A percentile compares a stretch with the other conserved stretches of the same genome.
These are phyloP conservation scores for Lampris megalopsis DNA, from an alignment of 2,113 vertebrate genomes.

Conservation along the genomic window DNA sequence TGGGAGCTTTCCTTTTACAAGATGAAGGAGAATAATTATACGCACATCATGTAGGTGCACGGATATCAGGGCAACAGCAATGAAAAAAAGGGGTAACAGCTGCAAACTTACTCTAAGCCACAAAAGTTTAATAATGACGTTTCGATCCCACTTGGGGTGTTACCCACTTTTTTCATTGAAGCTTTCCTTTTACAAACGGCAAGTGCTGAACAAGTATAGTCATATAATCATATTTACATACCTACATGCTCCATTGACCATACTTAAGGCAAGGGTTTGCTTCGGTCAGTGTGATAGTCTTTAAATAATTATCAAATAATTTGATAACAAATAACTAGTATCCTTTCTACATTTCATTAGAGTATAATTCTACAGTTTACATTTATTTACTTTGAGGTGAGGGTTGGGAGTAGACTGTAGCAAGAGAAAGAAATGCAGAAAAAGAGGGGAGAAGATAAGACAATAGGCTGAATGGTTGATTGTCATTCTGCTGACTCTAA, in stretches of 20 bases:
- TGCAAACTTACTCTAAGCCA: too few relatives aligned
- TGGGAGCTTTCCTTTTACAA: constrained; percentile 41
- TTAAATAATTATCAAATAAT: not conserved
- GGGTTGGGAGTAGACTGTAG: constrained; percentile 18
- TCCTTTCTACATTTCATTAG: not conserved
- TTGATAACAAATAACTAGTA: not conserved
- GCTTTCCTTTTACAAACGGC: too few relatives aligned
- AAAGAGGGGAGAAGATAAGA: constrained; percentile 13
- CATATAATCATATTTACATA: too few relatives aligned
- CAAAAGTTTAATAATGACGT: too few relatives aligned
- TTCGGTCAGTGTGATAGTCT: not conserved
- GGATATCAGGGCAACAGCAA: too few relatives aligned
- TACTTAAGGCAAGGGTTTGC: not conserved
- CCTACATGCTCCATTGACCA: not conserved
- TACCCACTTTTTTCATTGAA: too few relatives aligned
- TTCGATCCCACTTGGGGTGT: too few relatives aligned
- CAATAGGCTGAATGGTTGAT: constrained; percentile 67
- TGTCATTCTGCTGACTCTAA: constrained; percentile 75
- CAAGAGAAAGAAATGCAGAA: not conserved
- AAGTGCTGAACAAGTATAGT: too few relatives aligned
- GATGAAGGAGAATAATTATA: not conserved
- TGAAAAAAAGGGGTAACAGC: too few relatives aligned
- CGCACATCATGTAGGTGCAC: too few relatives aligned
- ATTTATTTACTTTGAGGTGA: not conserved
- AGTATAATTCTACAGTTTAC: not conserved